phyloP scores from a whole-genome alignment of 1,140 invertebrate species.

The Uloborus diversus region DNA sequence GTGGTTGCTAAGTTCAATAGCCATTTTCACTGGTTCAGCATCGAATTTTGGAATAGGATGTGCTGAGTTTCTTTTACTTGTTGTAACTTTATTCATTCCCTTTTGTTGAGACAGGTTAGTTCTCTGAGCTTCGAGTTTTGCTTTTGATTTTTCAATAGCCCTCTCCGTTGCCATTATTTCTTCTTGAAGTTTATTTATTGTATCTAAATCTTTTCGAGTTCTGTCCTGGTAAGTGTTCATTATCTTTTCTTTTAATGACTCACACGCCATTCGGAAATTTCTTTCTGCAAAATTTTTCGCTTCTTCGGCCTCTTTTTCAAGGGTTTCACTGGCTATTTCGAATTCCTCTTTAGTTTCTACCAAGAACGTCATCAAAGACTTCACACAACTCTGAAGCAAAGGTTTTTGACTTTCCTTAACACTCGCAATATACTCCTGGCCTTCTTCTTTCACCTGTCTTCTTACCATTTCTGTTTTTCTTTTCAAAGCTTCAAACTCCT shows the following conservation, averaged over 20 bases:
- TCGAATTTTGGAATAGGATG: background rate
- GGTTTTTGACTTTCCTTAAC: background rate
- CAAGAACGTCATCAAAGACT: background rate
- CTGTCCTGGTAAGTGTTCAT: background rate
- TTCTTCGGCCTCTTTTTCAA: constrained; percentile 3
- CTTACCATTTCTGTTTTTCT: background rate
- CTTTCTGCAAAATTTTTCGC: background rate
- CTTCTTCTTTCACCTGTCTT: background rate
- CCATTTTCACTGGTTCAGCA: background rate
- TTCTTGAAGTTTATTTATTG: background rate
- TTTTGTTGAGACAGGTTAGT: background rate
- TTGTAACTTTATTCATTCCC: background rate
- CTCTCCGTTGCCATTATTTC: background rate
- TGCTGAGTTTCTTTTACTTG: background rate
- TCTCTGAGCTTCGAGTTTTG: background rate
- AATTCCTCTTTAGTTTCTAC: background rate
- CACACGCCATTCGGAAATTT: background rate
- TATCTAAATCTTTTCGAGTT: constrained; percentile 2
- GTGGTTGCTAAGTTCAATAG: background rate
- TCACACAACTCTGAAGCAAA: background rate
- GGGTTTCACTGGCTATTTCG: background rate
- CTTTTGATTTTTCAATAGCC: background rate
- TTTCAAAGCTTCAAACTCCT: background rate
- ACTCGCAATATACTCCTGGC: background rate
- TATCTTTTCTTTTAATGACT: background rate